These are phyloP conservation scores for Poeciliopsis gracilis DNA, from an alignment of 2,797 vertebrate species.

Conservation along the genomic window DNA sequence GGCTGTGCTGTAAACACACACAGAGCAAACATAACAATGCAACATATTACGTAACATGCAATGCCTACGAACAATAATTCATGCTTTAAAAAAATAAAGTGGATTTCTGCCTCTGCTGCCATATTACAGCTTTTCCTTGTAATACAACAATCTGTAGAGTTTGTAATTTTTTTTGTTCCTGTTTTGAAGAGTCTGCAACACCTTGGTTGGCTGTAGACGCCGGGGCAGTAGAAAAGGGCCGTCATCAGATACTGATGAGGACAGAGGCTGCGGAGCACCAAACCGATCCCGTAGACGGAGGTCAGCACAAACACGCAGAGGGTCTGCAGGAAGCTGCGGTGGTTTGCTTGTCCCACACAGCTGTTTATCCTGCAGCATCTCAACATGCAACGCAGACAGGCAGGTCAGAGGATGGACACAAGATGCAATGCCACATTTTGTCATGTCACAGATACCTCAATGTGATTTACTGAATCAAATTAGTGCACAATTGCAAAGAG, in stretches of 20 bases:
- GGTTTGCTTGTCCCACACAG: conserved; percentile 95
- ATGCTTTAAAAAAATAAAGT: not conserved
- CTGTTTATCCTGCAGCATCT: conserved; percentile 92
- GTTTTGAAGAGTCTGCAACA: conserved; percentile 7
- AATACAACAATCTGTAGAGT: not conserved
- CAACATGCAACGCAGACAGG: conserved; percentile 47
- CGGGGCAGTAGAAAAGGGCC: conserved; percentile 93
- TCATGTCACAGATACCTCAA: not conserved
- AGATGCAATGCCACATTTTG: not conserved
- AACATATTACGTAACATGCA: not conserved
- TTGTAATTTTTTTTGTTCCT: not conserved
- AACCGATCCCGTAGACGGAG: conserved; percentile 88
- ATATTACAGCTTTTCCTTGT: not conserved
- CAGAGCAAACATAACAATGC: not conserved
- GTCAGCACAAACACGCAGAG: conserved; percentile 90
- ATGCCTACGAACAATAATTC: not conserved
- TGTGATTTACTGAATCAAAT: not conserved
- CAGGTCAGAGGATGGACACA: conserved; percentile 8
- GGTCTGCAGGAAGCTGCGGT: conserved; percentile 91
- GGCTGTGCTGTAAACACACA: conserved; percentile 83
- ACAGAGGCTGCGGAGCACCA: conserved; percentile 91
- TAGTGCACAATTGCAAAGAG: not conserved
- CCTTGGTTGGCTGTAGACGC: conserved; percentile 91
- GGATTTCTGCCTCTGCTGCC: not conserved
- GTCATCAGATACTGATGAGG: conserved; percentile 81